A percentile compares a stretch with the other conserved stretches of the same genome.
Evolutionary conservation across 2,113 vertebrate genomes (phyloP).

Genomic region (Acanthisitta chloris): DNA sequence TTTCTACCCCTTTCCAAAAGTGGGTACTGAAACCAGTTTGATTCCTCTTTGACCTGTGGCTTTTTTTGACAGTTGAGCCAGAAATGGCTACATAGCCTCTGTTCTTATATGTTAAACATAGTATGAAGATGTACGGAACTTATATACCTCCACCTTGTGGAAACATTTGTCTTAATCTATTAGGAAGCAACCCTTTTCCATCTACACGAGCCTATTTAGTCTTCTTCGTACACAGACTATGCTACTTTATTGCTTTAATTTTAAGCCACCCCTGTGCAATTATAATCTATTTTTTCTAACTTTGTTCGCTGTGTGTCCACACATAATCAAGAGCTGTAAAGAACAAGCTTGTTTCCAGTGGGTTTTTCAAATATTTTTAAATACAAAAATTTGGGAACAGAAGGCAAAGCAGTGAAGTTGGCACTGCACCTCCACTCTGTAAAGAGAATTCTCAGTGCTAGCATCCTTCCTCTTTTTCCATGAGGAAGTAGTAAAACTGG

Average conservation of each 20-base stretch:
- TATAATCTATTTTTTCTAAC: background rate
- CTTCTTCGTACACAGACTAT: background rate
- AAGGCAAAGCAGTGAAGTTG: background rate
- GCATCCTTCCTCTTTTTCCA: background rate
- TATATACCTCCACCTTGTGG: background rate
- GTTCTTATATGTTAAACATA: background rate
- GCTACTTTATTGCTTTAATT: background rate
- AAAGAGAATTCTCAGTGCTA: background rate
- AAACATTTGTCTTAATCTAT: background rate
- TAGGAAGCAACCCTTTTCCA: background rate
- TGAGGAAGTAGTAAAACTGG: background rate
- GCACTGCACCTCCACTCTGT: background rate
- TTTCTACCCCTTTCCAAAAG: background rate
- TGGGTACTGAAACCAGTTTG: background rate
- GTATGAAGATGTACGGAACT: background rate
- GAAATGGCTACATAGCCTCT: background rate
- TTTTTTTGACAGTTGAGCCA: background rate
- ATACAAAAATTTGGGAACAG: background rate
- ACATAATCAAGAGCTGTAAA: background rate
- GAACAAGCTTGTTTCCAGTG: background rate
- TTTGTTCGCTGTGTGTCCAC: background rate
- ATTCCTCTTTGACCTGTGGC: background rate
- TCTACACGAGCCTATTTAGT: background rate
- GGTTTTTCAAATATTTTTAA: background rate
- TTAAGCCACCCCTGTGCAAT: background rate